Conservation (phyloP, 2,113 vertebrate species). For the Labrus mixtus region DNA sequence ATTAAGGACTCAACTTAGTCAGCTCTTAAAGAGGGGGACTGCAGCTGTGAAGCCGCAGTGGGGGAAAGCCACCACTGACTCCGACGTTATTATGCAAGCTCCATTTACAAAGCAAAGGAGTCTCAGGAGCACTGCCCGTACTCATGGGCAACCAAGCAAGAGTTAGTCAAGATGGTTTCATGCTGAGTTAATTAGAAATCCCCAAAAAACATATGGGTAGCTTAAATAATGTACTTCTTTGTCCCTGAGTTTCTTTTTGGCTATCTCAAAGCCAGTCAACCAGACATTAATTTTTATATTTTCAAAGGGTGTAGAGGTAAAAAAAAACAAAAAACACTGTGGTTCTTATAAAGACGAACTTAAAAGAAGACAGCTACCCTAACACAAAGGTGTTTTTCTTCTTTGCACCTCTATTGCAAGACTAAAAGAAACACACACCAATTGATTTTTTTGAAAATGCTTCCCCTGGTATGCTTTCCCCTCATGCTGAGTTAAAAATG, state of each 20-base stretch:
- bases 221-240: constrained; percentile 36
- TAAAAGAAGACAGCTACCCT: too few species aligned
- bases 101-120: constrained; percentile 51
- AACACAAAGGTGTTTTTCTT: background rate
- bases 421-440: background rate
- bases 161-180: constrained; percentile 37
- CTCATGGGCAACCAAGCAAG: constrained; percentile 44
- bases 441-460: background rate
- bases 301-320: background rate
- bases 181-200: constrained; percentile 36
- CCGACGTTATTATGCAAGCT: constrained; percentile 42
- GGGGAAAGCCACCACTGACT: constrained; percentile 37
- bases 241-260: constrained; percentile 12
- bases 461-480: background rate
- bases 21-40: constrained; percentile 34
- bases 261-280: constrained; percentile 29
- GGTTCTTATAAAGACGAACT: background rate
- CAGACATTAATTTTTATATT: constrained; percentile 14
- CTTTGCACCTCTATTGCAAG: background rate
- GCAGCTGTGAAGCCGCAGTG: constrained; percentile 43
- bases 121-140: constrained; percentile 27
- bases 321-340: background rate
- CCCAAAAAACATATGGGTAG: constrained; percentile 38
- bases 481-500: constrained; percentile 12
- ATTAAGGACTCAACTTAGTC: constrained; percentile 69